These are phyloP conservation scores for Austrolebias charrua DNA, from an alignment of 2,797 vertebrate species.

Conservation along the genomic window DNA sequence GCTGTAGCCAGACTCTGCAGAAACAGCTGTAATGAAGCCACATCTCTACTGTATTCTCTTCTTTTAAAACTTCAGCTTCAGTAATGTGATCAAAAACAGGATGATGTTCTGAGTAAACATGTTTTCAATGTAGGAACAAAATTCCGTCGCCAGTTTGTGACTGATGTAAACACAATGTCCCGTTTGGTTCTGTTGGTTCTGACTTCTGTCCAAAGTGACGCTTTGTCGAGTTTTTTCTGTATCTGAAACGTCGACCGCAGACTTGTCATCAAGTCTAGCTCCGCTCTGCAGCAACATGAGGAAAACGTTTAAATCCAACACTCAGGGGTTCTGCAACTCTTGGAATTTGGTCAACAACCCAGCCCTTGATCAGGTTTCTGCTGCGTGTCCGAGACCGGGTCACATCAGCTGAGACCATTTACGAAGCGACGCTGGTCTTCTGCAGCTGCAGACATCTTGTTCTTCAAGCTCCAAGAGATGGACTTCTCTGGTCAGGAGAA, in stretches of 20 bases:
- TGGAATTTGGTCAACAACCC: too few relatives aligned
- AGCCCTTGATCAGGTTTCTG: too few relatives aligned
- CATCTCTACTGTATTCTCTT: not conserved
- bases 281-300: not conserved
- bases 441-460: too few relatives aligned
- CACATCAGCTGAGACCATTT: too few relatives aligned
- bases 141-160: conserved; percentile 15
- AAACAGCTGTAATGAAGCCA: conserved; percentile 5
- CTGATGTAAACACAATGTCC: not conserved
- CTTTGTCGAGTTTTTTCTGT: conserved; percentile 16
- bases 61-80: too few relatives aligned
- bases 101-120: conserved; percentile 34
- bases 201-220: conserved; percentile 15
- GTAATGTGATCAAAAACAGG: not conserved
- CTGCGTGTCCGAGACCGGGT: too few relatives aligned
- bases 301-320: too few relatives aligned
- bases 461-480: too few relatives aligned
- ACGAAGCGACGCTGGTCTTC: too few relatives aligned
- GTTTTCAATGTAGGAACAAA: conserved; percentile 6
- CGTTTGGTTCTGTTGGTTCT: conserved; percentile 4
- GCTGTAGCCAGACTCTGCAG: not conserved
- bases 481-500: too few relatives aligned
- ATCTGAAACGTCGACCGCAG: not conserved
- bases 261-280: conserved; percentile 3
- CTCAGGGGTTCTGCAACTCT: too few relatives aligned